These are phyloP conservation scores for Apolygus lucorum DNA, from an alignment of 1,140 invertebrate species.

Conservation along the genomic window DNA sequence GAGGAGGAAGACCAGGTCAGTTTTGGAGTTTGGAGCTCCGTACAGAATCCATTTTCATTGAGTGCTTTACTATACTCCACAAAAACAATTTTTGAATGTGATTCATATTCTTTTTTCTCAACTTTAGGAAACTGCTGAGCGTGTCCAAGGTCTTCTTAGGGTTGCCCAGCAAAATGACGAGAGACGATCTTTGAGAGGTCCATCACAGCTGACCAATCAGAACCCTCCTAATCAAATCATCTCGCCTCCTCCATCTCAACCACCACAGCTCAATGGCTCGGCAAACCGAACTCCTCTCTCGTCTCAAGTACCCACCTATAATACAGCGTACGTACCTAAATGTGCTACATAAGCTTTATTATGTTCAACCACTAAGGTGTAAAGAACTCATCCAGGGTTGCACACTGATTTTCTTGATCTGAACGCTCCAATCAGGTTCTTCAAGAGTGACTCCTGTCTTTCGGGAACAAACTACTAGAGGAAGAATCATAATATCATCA, in stretches of 20 bases:
- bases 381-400: too few species aligned
- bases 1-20: conserved; percentile 51
- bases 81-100: too few species aligned
- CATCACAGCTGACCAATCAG: background rate
- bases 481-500: too few species aligned
- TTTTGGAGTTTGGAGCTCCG: too few species aligned
- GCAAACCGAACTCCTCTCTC: conserved; percentile 14
- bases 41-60: too few species aligned
- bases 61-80: too few species aligned
- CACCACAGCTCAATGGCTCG: conserved; percentile 25
- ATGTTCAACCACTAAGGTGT: too few species aligned
- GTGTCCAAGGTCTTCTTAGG: conserved; percentile 43
- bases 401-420: too few species aligned
- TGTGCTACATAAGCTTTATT: background rate
- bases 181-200: conserved; percentile 31
- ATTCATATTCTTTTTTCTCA: too few species aligned
- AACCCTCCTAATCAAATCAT: conserved; percentile 5
- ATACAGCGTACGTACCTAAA: background rate
- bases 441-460: too few species aligned
- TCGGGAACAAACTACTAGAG: too few species aligned
- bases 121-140: conserved; percentile 42
- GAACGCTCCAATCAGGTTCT: too few species aligned
- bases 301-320: background rate
- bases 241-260: conserved; percentile 13
- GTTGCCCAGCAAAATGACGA: conserved; percentile 41